phyloP scores from a whole-genome alignment of 1,140 invertebrate genomes.

The Epicauta chinensis region DNA sequence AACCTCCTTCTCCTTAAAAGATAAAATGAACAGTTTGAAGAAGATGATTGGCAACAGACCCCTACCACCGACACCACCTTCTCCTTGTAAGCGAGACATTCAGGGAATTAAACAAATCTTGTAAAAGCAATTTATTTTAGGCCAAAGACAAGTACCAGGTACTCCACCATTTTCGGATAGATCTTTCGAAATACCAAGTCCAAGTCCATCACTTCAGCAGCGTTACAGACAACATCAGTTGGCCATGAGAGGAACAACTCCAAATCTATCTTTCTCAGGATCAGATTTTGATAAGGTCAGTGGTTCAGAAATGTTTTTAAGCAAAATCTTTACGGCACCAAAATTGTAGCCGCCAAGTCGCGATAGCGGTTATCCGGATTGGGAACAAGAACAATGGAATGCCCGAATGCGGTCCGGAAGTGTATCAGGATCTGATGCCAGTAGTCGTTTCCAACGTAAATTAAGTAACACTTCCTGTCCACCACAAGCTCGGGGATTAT shows the following conservation, averaged over 20 bases:
- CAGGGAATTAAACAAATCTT: not conserved
- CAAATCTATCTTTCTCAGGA: slow-evolving; percentile 34
- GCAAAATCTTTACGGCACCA: not conserved
- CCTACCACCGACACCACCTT: slow-evolving; percentile 37
- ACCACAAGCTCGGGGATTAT: slow-evolving; percentile 23
- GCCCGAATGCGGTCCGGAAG: slow-evolving; percentile 46
- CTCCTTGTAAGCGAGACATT: slow-evolving; percentile 22
- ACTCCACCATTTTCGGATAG: slow-evolving; percentile 22
- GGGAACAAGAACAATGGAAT: slow-evolving; percentile 40
- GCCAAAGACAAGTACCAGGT: slow-evolving; percentile 20
- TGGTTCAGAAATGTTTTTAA: not conserved
- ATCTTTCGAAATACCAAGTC: slow-evolving; percentile 28
- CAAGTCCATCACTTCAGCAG: slow-evolving; percentile 49
- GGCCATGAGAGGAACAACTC: slow-evolving; percentile 45
- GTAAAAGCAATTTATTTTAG: slow-evolving; percentile 16
- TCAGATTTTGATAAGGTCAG: slow-evolving; percentile 33
- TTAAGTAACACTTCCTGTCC: slow-evolving; percentile 35
- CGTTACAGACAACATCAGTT: slow-evolving; percentile 59
- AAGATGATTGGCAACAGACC: slow-evolving; percentile 35
- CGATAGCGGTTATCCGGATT: slow-evolving; percentile 44
- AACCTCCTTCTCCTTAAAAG: slow-evolving; percentile 31
- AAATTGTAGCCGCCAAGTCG: slow-evolving; percentile 37
- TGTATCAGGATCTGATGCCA: slow-evolving; percentile 42
- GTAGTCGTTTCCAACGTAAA: slow-evolving; percentile 30
- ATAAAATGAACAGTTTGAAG: slow-evolving; percentile 39